Evolutionary conservation across 2,888 invertebrate species (phyloP), one percentile per base, ranked within the genome.

Genomic region (Pseudeuparius sepicola): DNA sequence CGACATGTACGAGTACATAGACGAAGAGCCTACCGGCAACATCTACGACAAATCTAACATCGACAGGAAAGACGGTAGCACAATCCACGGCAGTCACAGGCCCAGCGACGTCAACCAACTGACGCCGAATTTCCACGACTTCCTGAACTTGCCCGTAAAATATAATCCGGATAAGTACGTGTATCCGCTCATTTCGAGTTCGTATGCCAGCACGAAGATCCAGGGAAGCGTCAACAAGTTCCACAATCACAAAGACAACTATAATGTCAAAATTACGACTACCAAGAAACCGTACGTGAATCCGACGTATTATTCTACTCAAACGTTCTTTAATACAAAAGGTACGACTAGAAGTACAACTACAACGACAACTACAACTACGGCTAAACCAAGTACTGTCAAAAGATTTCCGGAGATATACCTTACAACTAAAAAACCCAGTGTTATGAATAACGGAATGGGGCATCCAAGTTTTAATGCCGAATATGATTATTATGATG

Each of bases 131-230:
- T 71, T 78, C 36, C 77, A 78, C 45, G 77, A 78, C 47, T 78
- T 74, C 46, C 60, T 78, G 1, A 77, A 78, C 55, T 56, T 78
- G 13, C 78, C 78, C 0, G 73, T 75, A 0, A 75, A 74, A 45
- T 78, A 78, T 47, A 74, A 75, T 7, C 71, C 75, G 1, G 73
- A 75, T 16, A 78, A 76, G 52, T 78, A 76, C 44, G 74, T 74
- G 2, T 75, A 74, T 54, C 79, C 79, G 0, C 51, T 80, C 32
- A 78, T 80, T 33, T 78, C 78, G 1, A 78, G 70, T 49, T 78
- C 78, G 2, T 80, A 80, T 52, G 78, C 79, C 1, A 79, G 78
- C 48, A 69, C 78, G 1, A 80, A 79, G 53, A 72, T 78, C 14
- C 79, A 79, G 52, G 78, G 78, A 28, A 71, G 68, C 51, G 68